A percentile compares a stretch with the other conserved stretches of the same genome.
Evolutionary conservation across 35 echinoderm and acorn worm species (phyloP).

Genomic region (Ophiothrix spiculata): DNA sequence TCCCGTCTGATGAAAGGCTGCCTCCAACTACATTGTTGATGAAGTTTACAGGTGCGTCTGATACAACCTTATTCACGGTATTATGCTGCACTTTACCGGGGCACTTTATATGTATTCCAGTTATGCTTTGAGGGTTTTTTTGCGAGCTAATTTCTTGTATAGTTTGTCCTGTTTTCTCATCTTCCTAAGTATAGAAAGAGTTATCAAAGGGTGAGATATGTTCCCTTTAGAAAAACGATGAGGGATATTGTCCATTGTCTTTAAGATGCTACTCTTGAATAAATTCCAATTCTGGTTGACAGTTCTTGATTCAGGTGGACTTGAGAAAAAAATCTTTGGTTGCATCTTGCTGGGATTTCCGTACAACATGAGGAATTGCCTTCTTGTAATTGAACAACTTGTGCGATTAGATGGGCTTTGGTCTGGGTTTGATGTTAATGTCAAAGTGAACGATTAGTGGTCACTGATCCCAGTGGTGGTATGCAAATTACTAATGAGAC

Average conservation of each 20-base stretch:
- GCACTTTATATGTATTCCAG: conserved; percentile 12
- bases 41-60: not conserved
- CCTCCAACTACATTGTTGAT: conserved; percentile 12
- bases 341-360: not conserved
- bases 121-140: not conserved
- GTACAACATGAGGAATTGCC: not conserved
- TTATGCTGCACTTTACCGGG: too few relatives aligned
- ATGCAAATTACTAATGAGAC: too few relatives aligned
- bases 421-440: too few relatives aligned
- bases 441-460: too few relatives aligned
- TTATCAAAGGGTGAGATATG: too few relatives aligned
- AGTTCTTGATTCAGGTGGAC: conserved; percentile 16
- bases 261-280: conserved; percentile 7
- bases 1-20: conserved; percentile 7
- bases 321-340: conserved; percentile 22
- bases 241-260: conserved; percentile 3
- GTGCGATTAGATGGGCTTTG: too few relatives aligned
- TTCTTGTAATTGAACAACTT: conserved; percentile 49
- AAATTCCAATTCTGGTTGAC: conserved; percentile 39
- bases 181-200: not conserved
- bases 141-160: not conserved
- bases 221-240: too few relatives aligned
- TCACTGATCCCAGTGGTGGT: too few relatives aligned
- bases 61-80: not conserved
- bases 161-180: not conserved